Conservation (phyloP, 1,140 invertebrate genomes). For the Hyles euphorbiae region DNA sequence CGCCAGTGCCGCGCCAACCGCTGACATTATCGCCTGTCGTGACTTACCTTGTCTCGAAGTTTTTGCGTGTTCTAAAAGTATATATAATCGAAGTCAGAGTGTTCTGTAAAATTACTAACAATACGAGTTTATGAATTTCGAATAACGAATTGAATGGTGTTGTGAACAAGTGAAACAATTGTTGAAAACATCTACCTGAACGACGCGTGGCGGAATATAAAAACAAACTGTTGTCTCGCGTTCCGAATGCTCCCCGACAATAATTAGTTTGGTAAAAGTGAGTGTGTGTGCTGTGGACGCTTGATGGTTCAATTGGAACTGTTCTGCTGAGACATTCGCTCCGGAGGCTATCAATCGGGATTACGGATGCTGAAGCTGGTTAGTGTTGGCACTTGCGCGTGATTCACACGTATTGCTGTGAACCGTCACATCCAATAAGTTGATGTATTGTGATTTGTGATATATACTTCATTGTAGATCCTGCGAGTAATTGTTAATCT, state of each 20-base stretch:
- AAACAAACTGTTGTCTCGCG: slow-evolving; percentile 57
- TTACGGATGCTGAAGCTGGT: slow-evolving; percentile 66
- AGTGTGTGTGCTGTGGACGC: slow-evolving; percentile 65
- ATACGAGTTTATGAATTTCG: slow-evolving; percentile 36
- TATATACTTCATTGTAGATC: no score
- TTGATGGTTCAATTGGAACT: slow-evolving; percentile 62
- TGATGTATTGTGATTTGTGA: no score
- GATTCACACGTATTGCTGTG: slow-evolving; percentile 11
- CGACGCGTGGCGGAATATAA: slow-evolving; percentile 52
- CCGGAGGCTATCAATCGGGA: slow-evolving; percentile 28
- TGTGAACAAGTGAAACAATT: slow-evolving; percentile 53
- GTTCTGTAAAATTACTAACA: slow-evolving; percentile 29
- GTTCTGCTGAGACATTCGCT: slow-evolving; percentile 24
- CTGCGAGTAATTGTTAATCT: no score
- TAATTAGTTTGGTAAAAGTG: slow-evolving; percentile 70
- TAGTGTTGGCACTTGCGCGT: slow-evolving; percentile 33
- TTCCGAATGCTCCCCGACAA: slow-evolving; percentile 53
- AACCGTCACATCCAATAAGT: neutral
- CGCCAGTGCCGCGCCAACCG: slow-evolving; percentile 62
- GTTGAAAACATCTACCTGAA: slow-evolving; percentile 30
- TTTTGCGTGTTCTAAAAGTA: slow-evolving; percentile 22
- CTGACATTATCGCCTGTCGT: slow-evolving; percentile 35
- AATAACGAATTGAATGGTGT: slow-evolving; percentile 57
- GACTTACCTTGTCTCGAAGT: slow-evolving; percentile 27
- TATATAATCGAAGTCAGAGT: slow-evolving; percentile 32